Conservation (phyloP, 2,888 invertebrate genomes). For the Dynastes tityus region DNA sequence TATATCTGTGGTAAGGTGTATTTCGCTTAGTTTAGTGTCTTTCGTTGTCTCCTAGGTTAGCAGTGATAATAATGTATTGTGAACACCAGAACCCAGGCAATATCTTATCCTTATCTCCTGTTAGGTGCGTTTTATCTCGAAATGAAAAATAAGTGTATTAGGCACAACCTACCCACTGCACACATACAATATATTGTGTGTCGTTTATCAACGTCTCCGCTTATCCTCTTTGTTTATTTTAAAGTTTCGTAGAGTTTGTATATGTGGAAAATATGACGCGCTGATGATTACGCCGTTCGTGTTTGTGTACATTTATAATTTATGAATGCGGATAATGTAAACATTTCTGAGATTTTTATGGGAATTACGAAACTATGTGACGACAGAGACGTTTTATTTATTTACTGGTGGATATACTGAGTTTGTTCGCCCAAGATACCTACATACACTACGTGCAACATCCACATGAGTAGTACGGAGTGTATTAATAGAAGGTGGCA, state of each 20-base stretch:
- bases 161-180: conserved; percentile 1
- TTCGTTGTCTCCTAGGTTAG: no score
- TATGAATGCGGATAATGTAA: conserved; percentile 37
- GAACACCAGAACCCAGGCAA: conserved; percentile 12
- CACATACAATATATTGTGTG: conserved; percentile 22
- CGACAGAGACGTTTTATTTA: conserved; percentile 41
- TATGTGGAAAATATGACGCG: conserved; percentile 45
- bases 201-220: conserved; percentile 45
- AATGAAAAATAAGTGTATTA: conserved; percentile 42
- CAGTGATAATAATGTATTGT: not conserved
- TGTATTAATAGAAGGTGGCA: conserved; percentile 13
- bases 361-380: conserved; percentile 32
- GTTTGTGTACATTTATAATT: conserved; percentile 45
- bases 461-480: not conserved
- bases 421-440: conserved; percentile 19
- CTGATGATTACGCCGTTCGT: conserved; percentile 27
- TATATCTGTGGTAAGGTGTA: no score
- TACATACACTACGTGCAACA: not conserved
- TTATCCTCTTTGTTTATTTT: conserved; percentile 45
- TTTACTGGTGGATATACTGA: conserved; percentile 33
- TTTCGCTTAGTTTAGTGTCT: no score
- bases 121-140: conserved; percentile 40
- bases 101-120: conserved; percentile 43
- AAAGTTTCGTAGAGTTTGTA: conserved; percentile 40
- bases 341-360: conserved; percentile 39